A percentile compares a stretch with the other conserved stretches of the same genome.
Evolutionary conservation across 2,113 vertebrate genomes (phyloP).

Genomic region (Eupsittula cactorum): DNA sequence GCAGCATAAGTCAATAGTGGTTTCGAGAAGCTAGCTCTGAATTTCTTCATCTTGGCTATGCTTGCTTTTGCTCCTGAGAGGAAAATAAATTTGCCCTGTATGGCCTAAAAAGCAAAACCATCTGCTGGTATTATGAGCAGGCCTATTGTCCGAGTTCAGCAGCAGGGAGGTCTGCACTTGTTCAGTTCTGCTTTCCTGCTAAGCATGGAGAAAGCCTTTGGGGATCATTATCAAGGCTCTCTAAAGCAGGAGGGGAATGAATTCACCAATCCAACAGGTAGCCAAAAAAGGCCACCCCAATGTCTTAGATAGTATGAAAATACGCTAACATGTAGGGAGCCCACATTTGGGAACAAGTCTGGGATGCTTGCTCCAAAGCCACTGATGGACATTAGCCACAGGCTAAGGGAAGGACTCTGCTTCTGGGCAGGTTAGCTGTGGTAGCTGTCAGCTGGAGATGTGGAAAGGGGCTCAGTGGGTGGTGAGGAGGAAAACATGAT

Average conservation of each 20-base stretch:
- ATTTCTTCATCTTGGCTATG: constrained; percentile 42
- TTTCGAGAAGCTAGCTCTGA: constrained; percentile 40
- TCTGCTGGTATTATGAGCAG: constrained; percentile 60
- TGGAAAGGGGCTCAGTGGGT: background rate
- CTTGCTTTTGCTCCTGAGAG: constrained; percentile 45
- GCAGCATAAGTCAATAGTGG: background rate
- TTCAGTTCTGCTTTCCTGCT: constrained; percentile 28
- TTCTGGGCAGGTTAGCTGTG: constrained; percentile 1
- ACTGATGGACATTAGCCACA: background rate
- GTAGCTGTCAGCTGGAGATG: background rate
- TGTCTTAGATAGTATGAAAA: background rate
- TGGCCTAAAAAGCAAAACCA: constrained; percentile 59
- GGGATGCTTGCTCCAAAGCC: background rate
- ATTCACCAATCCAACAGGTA: background rate
- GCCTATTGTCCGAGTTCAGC: constrained; percentile 45
- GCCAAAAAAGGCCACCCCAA: background rate
- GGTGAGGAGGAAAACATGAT: background rate
- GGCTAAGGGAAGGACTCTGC: background rate
- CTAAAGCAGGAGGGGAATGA: background rate
- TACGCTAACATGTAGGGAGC: fast-evolving
- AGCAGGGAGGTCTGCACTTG: constrained; percentile 64
- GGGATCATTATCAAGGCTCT: constrained; percentile 20
- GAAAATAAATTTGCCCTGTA: constrained; percentile 63
- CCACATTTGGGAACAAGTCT: background rate
- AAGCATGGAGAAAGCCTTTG: background rate